A percentile compares a stretch with the other conserved stretches of the same genome.
Conservation (phyloP, 2,888 invertebrate species). For the Clistopyga incitator region DNA sequence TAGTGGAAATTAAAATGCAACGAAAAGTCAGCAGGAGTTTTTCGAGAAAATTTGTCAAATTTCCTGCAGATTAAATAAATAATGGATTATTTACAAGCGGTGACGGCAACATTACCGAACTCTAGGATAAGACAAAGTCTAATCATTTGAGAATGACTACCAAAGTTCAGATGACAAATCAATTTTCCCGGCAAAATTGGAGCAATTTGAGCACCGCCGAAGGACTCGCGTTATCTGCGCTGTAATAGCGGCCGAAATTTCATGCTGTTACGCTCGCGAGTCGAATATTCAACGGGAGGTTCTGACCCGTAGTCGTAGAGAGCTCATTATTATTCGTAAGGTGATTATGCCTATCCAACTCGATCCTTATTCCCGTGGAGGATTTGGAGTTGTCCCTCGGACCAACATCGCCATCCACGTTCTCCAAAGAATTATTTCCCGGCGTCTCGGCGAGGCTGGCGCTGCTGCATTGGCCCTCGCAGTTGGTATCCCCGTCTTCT, state of each 20-base stretch:
- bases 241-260: not conserved
- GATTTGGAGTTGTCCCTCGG: conserved; percentile 20
- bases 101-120: not conserved
- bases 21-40: no score
- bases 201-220: not conserved
- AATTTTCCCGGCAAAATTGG: not conserved
- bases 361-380: conserved; percentile 6
- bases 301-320: not conserved
- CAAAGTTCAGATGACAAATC: not conserved
- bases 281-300: conserved; percentile 1
- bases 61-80: no score
- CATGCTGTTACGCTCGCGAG: conserved; percentile 24
- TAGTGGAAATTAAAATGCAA: no score
- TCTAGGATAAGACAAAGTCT: not conserved
- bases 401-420: not conserved
- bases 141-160: not conserved
- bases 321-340: conserved; percentile 74
- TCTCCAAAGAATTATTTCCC: conserved; percentile 31
- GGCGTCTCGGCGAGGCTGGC: conserved; percentile 1
- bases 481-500: conserved; percentile 71
- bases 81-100: not conserved
- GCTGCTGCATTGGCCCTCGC: conserved; percentile 23
- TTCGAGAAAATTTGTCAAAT: no score
- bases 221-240: not conserved
- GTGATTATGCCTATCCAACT: conserved; percentile 45